Percentiles rank a stretch among this genome's conserved stretches.
Conservation (phyloP, 2,797 vertebrate species). For the Brachyalestes nurse region DNA sequence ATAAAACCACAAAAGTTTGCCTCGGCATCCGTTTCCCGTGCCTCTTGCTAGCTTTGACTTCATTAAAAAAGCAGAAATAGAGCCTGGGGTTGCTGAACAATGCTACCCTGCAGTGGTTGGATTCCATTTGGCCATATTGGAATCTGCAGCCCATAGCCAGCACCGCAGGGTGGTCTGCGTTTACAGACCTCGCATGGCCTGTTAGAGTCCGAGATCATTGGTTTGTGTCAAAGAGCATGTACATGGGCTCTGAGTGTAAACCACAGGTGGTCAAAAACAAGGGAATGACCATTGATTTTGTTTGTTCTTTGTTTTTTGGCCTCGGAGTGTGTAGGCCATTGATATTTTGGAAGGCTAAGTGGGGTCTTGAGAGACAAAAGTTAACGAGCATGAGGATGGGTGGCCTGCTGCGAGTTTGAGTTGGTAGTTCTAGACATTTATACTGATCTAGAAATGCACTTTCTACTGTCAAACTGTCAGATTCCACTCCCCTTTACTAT, state of each 20-base stretch:
- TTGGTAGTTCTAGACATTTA: not conserved
- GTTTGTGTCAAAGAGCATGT: slow-evolving; percentile 59
- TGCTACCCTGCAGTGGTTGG: slow-evolving; percentile 38
- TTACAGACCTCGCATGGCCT: slow-evolving; percentile 40
- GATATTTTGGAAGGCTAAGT: slow-evolving; percentile 54
- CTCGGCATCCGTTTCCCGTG: not conserved
- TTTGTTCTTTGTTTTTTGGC: slow-evolving; percentile 33
- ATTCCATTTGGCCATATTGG: slow-evolving; percentile 43
- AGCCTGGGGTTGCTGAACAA: not conserved
- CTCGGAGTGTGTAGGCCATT: slow-evolving; percentile 44
- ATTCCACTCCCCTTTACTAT: not conserved
- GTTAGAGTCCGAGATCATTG: slow-evolving; percentile 51
- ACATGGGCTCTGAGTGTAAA: slow-evolving; percentile 64
- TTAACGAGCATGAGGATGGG: not conserved
- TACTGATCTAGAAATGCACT: too few relatives aligned
- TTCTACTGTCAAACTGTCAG: not conserved
- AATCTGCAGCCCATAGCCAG: slow-evolving; percentile 35
- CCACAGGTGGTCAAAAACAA: slow-evolving; percentile 60
- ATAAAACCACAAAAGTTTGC: slow-evolving; percentile 7
- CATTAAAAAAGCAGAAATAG: slow-evolving; percentile 21
- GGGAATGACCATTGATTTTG: slow-evolving; percentile 29
- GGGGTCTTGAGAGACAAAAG: not conserved
- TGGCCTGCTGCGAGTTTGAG: not conserved
- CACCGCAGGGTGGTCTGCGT: slow-evolving; percentile 43
- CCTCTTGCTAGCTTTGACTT: not conserved